Base-by-base conservation (phyloP, 2,113 vertebrate species). In the Platichthys flesus region DNA sequence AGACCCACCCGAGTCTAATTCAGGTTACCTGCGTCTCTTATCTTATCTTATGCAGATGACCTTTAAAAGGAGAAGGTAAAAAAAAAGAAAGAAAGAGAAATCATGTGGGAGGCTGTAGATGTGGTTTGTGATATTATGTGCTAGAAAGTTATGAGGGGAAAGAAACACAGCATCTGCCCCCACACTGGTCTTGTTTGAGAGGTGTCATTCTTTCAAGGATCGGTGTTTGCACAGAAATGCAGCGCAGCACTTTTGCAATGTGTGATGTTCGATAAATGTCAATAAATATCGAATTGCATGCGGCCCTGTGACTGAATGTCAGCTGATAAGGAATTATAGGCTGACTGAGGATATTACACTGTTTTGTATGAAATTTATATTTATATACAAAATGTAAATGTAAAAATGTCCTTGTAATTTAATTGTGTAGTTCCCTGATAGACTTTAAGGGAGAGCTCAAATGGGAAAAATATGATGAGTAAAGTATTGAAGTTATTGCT, bases 41-140 rank as follows among this genome's bases (percentile, higher is more conserved):
- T 94, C 90, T 72, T 70, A 23, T 23, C 23, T 23, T 23, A 23
- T 12, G 42, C 75, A 70, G 91, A 92, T 95, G 93, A 95, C 94
- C 94, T 94, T 95, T 95, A 90, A 94, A 94, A 81, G 70, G 85
- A 88, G 85, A 86, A 89, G 93, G 94, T 93, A 93, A 94, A 93
- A 82, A 91, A 86, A 94, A 93, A 82, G 91, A 86, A 84, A 91
- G 21, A 23, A 28, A 57, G 24, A 15, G 64, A 88, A 88, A 90
- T 92, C 86, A 89, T 94, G 94, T 93, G 88, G 94, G 94, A 91
- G 94, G 92, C 76, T 85, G 89, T 83, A 89, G 92, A 94, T 94
- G 94, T 93, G 94, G 94, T 94, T 93, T 90, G 79, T 88, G 93
- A 94, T 94, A 90, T 93, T 92, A 79, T 88, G 89, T 90, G 94